A percentile compares a stretch with the other conserved stretches of the same genome.
Conservation (phyloP, 2,113 vertebrate species). For the Oryzias curvinotus region DNA sequence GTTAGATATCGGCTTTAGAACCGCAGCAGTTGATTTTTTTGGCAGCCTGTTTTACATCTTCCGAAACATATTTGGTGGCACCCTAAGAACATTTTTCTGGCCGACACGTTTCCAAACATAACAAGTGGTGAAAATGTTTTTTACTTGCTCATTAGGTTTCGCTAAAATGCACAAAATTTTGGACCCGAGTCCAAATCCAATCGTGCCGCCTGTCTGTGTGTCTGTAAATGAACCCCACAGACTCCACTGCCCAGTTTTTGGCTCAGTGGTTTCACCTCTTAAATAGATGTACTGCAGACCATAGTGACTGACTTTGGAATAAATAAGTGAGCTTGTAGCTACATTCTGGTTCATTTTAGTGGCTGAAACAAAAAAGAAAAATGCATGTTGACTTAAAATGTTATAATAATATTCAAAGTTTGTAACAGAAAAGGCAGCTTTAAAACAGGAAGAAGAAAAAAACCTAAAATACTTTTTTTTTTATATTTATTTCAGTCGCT, state of each 20-base stretch:
- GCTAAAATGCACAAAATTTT: neutral
- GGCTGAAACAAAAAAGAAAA: constrained; percentile 22
- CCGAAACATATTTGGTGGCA: neutral
- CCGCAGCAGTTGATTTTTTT: too few relatives aligned
- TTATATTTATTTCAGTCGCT: neutral
- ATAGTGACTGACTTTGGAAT: constrained; percentile 11
- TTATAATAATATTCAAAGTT: too few relatives aligned
- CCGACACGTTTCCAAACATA: neutral
- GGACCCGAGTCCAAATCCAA: too few relatives aligned
- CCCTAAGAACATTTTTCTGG: neutral
- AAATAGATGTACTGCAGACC: neutral
- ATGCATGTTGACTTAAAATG: neutral
- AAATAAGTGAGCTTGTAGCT: constrained; percentile 8
- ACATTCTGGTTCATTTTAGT: neutral
- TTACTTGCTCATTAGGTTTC: neutral
- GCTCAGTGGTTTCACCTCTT: neutral
- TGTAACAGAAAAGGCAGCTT: too few relatives aligned
- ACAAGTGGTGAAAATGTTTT: neutral
- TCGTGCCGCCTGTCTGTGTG: neutral
- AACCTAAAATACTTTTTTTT: neutral
- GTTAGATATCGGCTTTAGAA: too few relatives aligned
- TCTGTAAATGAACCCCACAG: constrained; percentile 27
- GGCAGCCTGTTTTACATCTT: neutral
- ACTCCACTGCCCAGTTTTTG: constrained; percentile 15
- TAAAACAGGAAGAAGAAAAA: neutral